Evolutionary conservation across 2,888 invertebrate genomes (phyloP).

Genomic region (Hyles lineata): DNA sequence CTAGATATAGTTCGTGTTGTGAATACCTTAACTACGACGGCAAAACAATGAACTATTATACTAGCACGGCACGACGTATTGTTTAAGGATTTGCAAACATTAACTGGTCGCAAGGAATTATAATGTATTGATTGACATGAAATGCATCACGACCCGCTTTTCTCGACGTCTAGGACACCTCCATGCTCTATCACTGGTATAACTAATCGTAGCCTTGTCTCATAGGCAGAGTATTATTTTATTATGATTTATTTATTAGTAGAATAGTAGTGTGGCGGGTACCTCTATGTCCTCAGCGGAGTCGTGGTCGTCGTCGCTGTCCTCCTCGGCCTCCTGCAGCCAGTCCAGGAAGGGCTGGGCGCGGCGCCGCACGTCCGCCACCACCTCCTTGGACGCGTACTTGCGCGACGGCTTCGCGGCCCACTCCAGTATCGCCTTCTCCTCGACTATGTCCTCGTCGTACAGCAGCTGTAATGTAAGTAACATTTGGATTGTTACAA

Average conservation of each 20-base stretch:
- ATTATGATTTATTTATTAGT: background rate
- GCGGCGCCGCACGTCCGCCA: constrained; percentile 95
- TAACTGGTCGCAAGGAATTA: too few relatives aligned
- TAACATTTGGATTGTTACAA: background rate
- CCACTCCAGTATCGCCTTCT: constrained; percentile 98
- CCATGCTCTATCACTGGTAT: too few relatives aligned
- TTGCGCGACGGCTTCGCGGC: constrained; percentile 97
- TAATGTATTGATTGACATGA: too few relatives aligned
- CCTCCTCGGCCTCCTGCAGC: constrained; percentile 98
- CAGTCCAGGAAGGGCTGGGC: constrained; percentile 98
- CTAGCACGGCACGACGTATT: too few relatives aligned
- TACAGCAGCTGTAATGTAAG: constrained; percentile 90
- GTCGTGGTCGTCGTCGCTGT: constrained; percentile 90
- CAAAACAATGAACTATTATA: too few relatives aligned
- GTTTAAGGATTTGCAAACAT: too few relatives aligned
- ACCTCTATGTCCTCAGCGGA: constrained; percentile 88
- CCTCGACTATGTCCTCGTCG: constrained; percentile 97
- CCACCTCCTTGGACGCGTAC: constrained; percentile 95
- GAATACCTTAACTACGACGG: too few relatives aligned
- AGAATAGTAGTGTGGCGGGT: background rate
- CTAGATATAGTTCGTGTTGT: too few relatives aligned
- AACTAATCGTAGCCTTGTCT: background rate
- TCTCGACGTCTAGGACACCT: too few relatives aligned
- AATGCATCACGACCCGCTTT: too few relatives aligned
- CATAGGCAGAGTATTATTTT: background rate